These are phyloP conservation scores for Parasteatoda lunata DNA, from an alignment of 2,888 invertebrate species.

Conservation along the genomic window DNA sequence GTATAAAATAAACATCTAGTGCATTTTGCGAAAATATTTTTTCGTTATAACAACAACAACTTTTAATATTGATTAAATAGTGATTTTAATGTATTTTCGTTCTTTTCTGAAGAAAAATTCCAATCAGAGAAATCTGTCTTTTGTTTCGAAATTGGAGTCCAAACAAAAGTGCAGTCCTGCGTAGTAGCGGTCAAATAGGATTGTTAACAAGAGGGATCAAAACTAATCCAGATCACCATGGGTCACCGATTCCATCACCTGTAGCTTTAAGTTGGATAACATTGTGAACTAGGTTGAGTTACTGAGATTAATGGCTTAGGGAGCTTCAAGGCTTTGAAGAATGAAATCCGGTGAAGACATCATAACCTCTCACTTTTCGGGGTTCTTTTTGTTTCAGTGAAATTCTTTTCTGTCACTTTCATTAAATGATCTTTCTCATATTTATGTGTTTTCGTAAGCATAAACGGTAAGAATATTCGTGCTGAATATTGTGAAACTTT, in stretches of 20 bases:
- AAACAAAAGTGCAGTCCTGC: not conserved
- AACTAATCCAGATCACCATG: slow-evolving; percentile 32
- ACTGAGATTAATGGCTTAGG: slow-evolving; percentile 40
- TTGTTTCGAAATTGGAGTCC: not conserved
- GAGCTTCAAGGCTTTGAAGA: not conserved
- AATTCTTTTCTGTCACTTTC: too few relatives aligned
- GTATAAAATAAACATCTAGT: too few relatives aligned
- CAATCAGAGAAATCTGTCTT: not conserved
- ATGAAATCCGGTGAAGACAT: slow-evolving; percentile 25
- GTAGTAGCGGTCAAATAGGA: not conserved
- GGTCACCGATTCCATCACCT: slow-evolving; percentile 57
- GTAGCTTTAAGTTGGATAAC: slow-evolving; percentile 33
- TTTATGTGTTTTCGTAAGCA: too few relatives aligned
- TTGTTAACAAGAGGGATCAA: slow-evolving; percentile 52
- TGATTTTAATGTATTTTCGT: too few relatives aligned
- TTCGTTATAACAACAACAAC: too few relatives aligned
- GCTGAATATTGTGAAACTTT: too few relatives aligned
- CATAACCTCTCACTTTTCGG: not conserved
- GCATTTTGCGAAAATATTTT: too few relatives aligned
- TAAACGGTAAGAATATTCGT: too few relatives aligned
- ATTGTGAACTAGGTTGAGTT: slow-evolving; percentile 11
- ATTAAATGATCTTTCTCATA: too few relatives aligned
- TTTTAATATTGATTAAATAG: too few relatives aligned
- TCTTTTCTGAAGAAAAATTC: too few relatives aligned
- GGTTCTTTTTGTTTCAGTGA: not conserved